Percentiles rank a stretch among this genome's conserved stretches.
phyloP scores from a whole-genome alignment of 2,113 vertebrate species.

The Mola mola region DNA sequence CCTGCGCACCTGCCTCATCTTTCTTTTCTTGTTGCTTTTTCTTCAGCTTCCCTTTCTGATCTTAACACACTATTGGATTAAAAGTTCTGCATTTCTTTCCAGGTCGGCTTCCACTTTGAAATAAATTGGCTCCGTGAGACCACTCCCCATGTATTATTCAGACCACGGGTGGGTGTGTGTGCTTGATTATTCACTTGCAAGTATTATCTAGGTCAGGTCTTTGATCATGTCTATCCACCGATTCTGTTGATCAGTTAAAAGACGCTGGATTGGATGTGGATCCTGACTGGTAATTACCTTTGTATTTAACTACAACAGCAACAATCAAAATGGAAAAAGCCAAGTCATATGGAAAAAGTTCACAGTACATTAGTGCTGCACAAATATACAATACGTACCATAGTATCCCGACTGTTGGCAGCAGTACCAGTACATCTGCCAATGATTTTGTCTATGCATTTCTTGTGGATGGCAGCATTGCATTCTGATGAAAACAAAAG shows the following conservation, averaged over 20 bases:
- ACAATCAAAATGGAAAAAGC: neutral
- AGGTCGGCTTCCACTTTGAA: slow-evolving; percentile 2
- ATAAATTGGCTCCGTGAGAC: slow-evolving; percentile 1
- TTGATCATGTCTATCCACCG: slow-evolving; percentile 26
- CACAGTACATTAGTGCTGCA: slow-evolving; percentile 29
- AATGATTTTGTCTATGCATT: slow-evolving; percentile 99
- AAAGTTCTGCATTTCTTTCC: slow-evolving; percentile 7
- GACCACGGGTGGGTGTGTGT: slow-evolving; percentile 3
- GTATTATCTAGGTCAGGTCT: slow-evolving; percentile 32
- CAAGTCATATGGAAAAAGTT: slow-evolving; percentile 21
- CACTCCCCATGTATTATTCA: slow-evolving; percentile 13
- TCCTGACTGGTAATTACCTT: slow-evolving; percentile 14
- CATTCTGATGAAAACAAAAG: slow-evolving; percentile 85
- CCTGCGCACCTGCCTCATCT: slow-evolving; percentile 41
- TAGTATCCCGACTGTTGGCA: slow-evolving; percentile 96
- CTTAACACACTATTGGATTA: neutral
- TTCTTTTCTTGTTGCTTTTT: neutral
- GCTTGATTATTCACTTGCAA: slow-evolving; percentile 14
- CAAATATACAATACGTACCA: slow-evolving; percentile 82
- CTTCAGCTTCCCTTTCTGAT: slow-evolving; percentile 15
- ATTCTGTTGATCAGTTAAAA: slow-evolving; percentile 14
- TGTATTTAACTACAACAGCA: slow-evolving; percentile 12
- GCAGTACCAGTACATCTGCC: slow-evolving; percentile 96
- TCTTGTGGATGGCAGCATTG: slow-evolving; percentile 99
- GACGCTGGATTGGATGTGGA: slow-evolving; percentile 4